Percentiles rank a stretch among this genome's conserved stretches.
Evolutionary conservation across 2,888 invertebrate species (phyloP).

Genomic region (Cerceris rybyensis): DNA sequence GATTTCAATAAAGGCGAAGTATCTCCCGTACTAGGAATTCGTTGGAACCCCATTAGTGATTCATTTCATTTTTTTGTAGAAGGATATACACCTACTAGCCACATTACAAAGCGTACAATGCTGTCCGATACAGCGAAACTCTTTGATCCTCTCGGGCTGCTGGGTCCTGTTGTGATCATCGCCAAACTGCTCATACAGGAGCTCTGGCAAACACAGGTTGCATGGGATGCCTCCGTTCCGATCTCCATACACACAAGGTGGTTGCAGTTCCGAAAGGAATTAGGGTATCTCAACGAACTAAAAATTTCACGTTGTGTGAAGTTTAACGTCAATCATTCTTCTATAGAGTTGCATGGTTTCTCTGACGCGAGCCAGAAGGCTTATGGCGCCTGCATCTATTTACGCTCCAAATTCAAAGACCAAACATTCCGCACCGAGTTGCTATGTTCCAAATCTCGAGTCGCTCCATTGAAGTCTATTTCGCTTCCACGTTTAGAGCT

Average conservation of each 20-base stretch:
- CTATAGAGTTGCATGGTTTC: slow-evolving; percentile 4
- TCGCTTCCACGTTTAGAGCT: slow-evolving; percentile 1
- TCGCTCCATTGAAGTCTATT: not conserved
- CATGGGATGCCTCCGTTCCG: slow-evolving; percentile 4
- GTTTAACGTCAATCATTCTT: not conserved
- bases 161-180: not conserved
- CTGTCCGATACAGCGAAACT: not conserved
- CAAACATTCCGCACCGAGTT: not conserved
- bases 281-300: not conserved
- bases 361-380: slow-evolving; percentile 10
- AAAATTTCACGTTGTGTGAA: not conserved
- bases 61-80: not conserved
- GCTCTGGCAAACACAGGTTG: not conserved
- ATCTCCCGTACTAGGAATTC: not conserved
- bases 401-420: not conserved
- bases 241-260: not conserved
- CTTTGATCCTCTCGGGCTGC: not conserved
- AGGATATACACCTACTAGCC: not conserved
- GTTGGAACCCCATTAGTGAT: not conserved
- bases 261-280: not conserved
- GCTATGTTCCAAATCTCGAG: not conserved
- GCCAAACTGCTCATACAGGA: slow-evolving; percentile 7
- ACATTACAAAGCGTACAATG: not conserved
- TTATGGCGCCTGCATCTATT: not conserved
- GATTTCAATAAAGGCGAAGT: not conserved